Evolutionary conservation across 2,888 invertebrate species (phyloP), one percentile per base, ranked within the genome.

Genomic region (Candidula unifasciata): DNA sequence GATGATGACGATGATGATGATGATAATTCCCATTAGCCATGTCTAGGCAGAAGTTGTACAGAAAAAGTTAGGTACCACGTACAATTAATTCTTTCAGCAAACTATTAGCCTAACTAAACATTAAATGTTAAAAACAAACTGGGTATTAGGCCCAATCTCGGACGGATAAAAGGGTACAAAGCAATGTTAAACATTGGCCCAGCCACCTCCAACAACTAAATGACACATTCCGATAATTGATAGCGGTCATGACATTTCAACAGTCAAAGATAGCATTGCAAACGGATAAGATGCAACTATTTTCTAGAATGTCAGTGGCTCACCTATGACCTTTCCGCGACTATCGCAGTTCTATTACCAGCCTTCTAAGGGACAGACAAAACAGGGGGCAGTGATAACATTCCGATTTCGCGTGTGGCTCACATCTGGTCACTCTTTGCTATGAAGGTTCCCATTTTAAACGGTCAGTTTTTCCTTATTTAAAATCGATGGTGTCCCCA

Each of bases 241-340:
- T n/a, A 60, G 21, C 10, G 44, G 0, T 35, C 35, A 35, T 73
- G n/a, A 73, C 44, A 73, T 73, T 44, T 73, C 52, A 52, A 27
- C 73, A 73, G 73, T 44, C 10, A n/a, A 24, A 73, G 73, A 52
- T 27, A 73, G 44, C 73, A 73, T n/a, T 8, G 33, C 13, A 13
- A 27, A n/a, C 27, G 24, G 73, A 73, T 52, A 73, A 52, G 52
- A 52, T 21, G 10, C 16, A 52, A 13, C 44, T 13, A 10, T 44
- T 52, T n/a, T 73, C 10, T 52, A 8, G n/a, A 73, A 73, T 73
- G 44, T 44, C 73, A 44, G 52, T n/a, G 21, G n/a, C 16, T 27
- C 3, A 73, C 73, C 73, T 73, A 27, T 44, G 44, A 73, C 73
- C 73, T 73, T 27, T 73, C n/a, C 16, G 16, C 35, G 27, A 73